Conservation (phyloP, 2,888 invertebrate species). For the Apantesis nais region DNA sequence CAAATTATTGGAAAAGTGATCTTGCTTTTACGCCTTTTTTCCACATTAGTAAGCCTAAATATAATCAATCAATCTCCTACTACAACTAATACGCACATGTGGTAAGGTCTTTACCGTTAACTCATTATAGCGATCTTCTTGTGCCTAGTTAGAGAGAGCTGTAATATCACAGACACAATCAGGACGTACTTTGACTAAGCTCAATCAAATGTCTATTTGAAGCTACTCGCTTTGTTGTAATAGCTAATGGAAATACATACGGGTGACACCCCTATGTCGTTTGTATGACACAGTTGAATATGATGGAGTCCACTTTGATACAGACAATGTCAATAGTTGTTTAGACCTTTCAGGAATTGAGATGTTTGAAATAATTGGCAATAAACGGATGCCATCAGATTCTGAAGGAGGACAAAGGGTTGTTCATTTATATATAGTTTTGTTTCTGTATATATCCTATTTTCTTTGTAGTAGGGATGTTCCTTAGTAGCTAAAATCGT, state of each 20-base stretch:
- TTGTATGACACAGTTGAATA: background rate
- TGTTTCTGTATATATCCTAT: no score
- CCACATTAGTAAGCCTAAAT: slow-evolving; percentile 17
- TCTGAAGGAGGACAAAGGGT: no score
- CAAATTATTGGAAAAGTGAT: slow-evolving; percentile 9
- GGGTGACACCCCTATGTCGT: background rate
- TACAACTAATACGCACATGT: background rate
- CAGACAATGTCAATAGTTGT: background rate
- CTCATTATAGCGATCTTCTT: background rate
- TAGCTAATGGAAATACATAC: background rate
- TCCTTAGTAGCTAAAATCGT: no score
- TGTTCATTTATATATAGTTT: no score
- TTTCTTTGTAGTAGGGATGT: no score
- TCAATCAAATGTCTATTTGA: background rate
- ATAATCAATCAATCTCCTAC: slow-evolving; percentile 7
- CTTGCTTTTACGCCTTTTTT: slow-evolving; percentile 17
- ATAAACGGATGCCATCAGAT: no score
- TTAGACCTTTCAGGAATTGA: background rate
- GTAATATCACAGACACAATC: background rate
- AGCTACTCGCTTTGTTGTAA: background rate
- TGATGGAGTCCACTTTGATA: background rate
- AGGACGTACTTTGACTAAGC: background rate
- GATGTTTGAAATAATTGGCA: background rate
- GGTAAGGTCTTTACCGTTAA: background rate
- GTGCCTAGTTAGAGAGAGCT: background rate